phyloP scores from a whole-genome alignment of 1,140 invertebrate genomes.

The Samia ricini region DNA sequence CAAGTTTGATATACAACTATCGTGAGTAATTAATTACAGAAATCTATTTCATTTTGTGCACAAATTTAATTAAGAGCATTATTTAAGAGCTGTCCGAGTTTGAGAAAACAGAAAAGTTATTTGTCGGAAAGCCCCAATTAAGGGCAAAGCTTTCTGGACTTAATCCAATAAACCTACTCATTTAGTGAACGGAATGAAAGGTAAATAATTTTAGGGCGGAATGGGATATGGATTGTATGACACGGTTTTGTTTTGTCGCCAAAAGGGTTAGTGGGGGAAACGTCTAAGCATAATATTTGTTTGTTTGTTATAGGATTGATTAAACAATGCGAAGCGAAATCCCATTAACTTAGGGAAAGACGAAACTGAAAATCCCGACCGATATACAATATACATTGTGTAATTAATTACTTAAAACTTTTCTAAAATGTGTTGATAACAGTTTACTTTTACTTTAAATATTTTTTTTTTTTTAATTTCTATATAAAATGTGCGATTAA shows the following conservation, averaged over 20 bases:
- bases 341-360: conserved; percentile 37
- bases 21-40: conserved; percentile 29
- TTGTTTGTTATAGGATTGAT: conserved; percentile 37
- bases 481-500: no score
- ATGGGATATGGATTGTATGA: conserved; percentile 33
- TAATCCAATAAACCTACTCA: conserved; percentile 77
- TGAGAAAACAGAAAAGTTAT: conserved; percentile 75
- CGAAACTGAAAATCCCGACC: conserved; percentile 14
- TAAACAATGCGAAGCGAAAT: conserved; percentile 47
- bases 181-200: conserved; percentile 74
- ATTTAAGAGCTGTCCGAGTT: conserved; percentile 71
- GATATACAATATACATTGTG: background rate
- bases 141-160: conserved; percentile 75
- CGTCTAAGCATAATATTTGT: conserved; percentile 25
- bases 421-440: background rate
- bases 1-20: conserved; percentile 11
- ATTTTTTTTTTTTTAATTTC: no score
- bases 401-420: background rate
- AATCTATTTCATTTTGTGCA: conserved; percentile 52
- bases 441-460: no score
- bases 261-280: conserved; percentile 32
- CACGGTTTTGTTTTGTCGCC: conserved; percentile 18
- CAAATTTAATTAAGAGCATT: conserved; percentile 70
- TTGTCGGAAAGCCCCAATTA: conserved; percentile 74
- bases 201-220: conserved; percentile 72